A percentile compares a stretch with the other conserved stretches of the same genome.
These are phyloP conservation scores for Ormyrus rosae DNA, from an alignment of 2,888 invertebrate genomes.

Conservation along the genomic window DNA sequence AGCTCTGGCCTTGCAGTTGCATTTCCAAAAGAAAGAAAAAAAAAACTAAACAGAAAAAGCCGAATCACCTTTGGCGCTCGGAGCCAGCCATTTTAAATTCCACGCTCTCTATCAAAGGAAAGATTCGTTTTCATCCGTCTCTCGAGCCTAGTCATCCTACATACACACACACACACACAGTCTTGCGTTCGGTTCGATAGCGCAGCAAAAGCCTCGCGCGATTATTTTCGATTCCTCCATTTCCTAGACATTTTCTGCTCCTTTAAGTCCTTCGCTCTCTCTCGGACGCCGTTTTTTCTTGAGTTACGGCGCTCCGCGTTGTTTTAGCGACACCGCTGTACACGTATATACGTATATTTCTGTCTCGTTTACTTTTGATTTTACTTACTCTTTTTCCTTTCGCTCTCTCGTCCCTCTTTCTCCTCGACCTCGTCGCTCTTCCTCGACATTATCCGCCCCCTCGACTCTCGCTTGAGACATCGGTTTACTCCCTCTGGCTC, in stretches of 20 bases:
- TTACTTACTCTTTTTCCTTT: slow-evolving; percentile 20
- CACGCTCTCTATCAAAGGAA: background rate
- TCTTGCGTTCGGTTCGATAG: background rate
- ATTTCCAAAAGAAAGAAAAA: no score
- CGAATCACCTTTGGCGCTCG: background rate
- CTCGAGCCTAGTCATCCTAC: slow-evolving; percentile 14
- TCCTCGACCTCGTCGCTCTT: background rate
- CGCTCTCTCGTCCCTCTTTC: background rate
- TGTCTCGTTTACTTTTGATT: slow-evolving; percentile 36
- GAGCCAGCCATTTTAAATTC: slow-evolving; percentile 18
- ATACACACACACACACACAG: background rate
- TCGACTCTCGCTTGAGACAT: background rate
- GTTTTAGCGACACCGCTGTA: background rate
- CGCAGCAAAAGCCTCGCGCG: slow-evolving; percentile 30
- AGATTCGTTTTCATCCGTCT: slow-evolving; percentile 10
- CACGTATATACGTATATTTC: slow-evolving; percentile 7
- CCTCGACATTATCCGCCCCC: background rate
- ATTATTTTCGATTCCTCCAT: slow-evolving; percentile 42
- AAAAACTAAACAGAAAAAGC: no score
- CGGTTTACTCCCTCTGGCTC: background rate
- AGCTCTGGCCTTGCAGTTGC: no score
- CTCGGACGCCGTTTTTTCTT: background rate
- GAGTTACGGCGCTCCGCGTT: slow-evolving; percentile 9
- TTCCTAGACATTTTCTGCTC: background rate
- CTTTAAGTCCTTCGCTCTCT: background rate